phyloP scores from a whole-genome alignment of 2,888 invertebrate species.

The Athalia cordata region DNA sequence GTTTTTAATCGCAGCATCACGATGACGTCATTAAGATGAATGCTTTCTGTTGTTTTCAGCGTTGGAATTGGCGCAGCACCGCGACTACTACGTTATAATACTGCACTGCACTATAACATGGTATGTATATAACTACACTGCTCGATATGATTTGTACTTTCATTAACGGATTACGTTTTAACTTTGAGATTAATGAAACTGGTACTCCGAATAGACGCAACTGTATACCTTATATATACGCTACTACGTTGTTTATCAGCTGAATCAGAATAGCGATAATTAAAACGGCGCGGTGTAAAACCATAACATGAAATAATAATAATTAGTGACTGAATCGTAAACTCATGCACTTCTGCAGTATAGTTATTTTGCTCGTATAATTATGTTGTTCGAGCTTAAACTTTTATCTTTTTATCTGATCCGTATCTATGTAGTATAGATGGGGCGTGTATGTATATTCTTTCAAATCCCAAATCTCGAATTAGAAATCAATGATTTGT shows the following conservation, averaged over 20 bases:
- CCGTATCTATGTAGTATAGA: no score
- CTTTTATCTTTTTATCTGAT: no score
- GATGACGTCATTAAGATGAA: constrained; percentile 56
- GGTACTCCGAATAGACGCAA: constrained; percentile 28
- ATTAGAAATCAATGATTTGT: no score
- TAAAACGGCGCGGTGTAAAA: constrained; percentile 21
- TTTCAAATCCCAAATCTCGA: no score
- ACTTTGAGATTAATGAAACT: constrained; percentile 45
- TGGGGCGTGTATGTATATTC: no score
- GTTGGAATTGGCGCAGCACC: not conserved
- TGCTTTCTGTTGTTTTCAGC: constrained; percentile 35
- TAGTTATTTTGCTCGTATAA: no score
- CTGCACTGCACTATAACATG: no score
- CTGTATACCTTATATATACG: not conserved
- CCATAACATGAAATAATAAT: constrained; percentile 31
- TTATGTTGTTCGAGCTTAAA: no score
- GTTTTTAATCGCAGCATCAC: constrained; percentile 50
- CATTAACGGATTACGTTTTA: constrained; percentile 47
- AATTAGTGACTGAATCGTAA: constrained; percentile 12
- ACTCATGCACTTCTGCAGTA: not conserved
- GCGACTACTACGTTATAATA: not conserved
- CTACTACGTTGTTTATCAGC: constrained; percentile 37
- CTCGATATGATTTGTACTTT: constrained; percentile 47
- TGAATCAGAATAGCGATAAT: constrained; percentile 35
- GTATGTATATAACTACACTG: not conserved